These are phyloP conservation scores for Vicugna pacos DNA, from an alignment of 2,113 vertebrate genomes.

Conservation along the genomic window DNA sequence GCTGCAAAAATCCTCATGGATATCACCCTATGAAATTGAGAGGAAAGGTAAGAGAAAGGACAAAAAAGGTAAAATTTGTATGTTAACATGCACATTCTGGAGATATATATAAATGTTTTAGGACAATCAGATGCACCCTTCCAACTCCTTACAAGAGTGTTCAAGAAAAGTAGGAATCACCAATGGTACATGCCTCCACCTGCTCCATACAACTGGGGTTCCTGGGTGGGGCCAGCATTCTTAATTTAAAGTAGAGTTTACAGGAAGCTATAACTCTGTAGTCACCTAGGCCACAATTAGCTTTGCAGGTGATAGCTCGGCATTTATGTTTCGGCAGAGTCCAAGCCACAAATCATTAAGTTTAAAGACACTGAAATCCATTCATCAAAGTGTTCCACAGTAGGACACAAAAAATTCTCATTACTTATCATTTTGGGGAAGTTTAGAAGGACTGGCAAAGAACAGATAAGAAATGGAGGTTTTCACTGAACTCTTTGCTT, in stretches of 20 bases:
- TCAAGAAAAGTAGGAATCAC: neutral
- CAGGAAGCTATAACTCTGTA: neutral
- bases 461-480: neutral
- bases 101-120: conserved; percentile 35
- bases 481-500: conserved; percentile 20
- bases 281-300: neutral
- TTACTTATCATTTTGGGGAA: neutral
- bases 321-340: neutral
- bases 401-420: neutral
- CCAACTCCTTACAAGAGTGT: neutral
- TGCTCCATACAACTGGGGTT: neutral
- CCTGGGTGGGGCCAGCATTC: neutral
- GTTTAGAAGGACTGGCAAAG: conserved; percentile 5
- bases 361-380: neutral
- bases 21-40: conserved; percentile 94
- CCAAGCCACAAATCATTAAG: neutral
- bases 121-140: neutral
- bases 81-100: conserved; percentile 55
- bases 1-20: conserved; percentile 99
- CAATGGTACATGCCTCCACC: neutral
- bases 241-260: neutral
- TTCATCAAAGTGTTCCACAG: neutral
- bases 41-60: conserved; percentile 78
- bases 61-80: conserved; percentile 69
- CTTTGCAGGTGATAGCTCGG: neutral